Evolutionary conservation across 2,797 vertebrate genomes (phyloP), one percentile per base, ranked within the genome.

Genomic region (Aulostomus chinensis): DNA sequence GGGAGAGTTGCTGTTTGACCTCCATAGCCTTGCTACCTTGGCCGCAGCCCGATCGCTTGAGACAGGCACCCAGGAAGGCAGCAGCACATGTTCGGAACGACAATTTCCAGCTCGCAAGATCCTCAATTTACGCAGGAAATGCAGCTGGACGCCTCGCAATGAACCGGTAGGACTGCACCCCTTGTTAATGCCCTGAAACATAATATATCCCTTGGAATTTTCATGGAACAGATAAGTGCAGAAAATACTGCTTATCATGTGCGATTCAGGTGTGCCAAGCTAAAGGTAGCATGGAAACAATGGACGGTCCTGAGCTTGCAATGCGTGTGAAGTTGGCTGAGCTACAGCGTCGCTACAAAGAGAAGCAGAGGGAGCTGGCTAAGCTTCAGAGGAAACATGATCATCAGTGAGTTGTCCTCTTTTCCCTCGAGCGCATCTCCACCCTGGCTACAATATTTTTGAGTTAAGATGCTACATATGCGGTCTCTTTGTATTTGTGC

Each of bases 341-440:
- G 73, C 89, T 98, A 24, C 96, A 98, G 81, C 86, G 94, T 12
- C 90, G 92, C 52, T 98, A 98, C 86, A 97, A 96, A 86, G 95
- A 98, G 83, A 98, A 98, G 68, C 95, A 98, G 82, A 92, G 94
- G 43, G 96, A 98, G 82, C 84, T 98, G 58, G 94, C 90, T 39
- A 96, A 96, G 64, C 91, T 98, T 68, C 95, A 97, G 78, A 91
- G 95, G 70, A 93, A 94, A 52, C 95, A 94, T 0, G 96, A 98
- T 73, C 93, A 94, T 2, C 93, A 97, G 96, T 97, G 89, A 34
- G 93, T 72, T 15, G 52, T 41, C 43, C 17, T 7, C 12, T 34
- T 15, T 17, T 50, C 5, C n/a, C 33, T 53, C 15, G 25, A 17
- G 17, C 22, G 26, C 4, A 25, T 48, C 6, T 38, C 10, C 15